These are phyloP conservation scores for Philypnodon macrostomus DNA, from an alignment of 2,797 vertebrate species.

Conservation along the genomic window DNA sequence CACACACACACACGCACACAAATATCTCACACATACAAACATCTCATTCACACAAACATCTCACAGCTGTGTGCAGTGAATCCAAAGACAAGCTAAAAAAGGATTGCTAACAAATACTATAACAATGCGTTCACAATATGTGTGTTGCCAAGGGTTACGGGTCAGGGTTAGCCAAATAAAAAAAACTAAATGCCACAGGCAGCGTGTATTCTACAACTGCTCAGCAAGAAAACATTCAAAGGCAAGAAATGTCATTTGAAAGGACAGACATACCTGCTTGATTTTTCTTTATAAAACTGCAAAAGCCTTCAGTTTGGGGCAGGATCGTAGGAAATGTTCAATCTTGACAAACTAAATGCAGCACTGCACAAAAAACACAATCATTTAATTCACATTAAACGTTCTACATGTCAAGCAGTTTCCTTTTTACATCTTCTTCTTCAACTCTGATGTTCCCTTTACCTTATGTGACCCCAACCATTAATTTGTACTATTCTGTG, in stretches of 20 bases:
- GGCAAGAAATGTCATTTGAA: conserved; percentile 3
- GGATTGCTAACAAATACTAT: not conserved
- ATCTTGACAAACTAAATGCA: not conserved
- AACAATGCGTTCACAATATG: not conserved
- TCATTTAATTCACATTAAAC: not conserved
- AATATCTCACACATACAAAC: no score
- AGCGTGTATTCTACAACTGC: not conserved
- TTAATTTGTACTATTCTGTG: not conserved
- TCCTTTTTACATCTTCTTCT: not conserved
- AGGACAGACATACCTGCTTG: conserved; percentile 3
- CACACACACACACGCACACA: no score
- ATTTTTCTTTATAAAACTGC: not conserved
- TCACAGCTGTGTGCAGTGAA: not conserved
- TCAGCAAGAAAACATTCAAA: not conserved
- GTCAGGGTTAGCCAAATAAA: not conserved
- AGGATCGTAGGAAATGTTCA: no score
- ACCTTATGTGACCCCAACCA: not conserved
- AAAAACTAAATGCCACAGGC: not conserved
- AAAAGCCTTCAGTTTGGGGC: not conserved
- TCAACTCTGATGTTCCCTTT: not conserved
- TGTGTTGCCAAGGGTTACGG: conserved; percentile 9
- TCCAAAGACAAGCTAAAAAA: not conserved
- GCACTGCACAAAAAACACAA: no score
- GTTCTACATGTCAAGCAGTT: not conserved
- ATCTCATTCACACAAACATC: not conserved